These are phyloP conservation scores for Ceyx melanurus DNA, from an alignment of 2,113 vertebrate genomes.

Conservation along the genomic window DNA sequence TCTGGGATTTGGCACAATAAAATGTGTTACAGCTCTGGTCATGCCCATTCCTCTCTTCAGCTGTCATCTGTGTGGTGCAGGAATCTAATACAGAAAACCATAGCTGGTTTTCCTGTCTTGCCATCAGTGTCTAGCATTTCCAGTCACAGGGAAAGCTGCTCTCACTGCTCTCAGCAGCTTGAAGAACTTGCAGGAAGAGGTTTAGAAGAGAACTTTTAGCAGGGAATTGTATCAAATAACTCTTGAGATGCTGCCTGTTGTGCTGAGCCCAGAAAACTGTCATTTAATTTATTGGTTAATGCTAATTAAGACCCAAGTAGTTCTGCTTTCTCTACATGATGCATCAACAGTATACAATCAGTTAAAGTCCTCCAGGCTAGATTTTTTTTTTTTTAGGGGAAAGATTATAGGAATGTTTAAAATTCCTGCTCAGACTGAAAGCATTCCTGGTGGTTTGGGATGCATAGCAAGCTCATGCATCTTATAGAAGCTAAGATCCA, in stretches of 20 bases:
- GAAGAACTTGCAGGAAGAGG: conserved; percentile 9
- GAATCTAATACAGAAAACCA: background rate
- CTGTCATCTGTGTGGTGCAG: background rate
- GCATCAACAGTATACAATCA: accelerated
- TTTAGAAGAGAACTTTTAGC: conserved; percentile 2
- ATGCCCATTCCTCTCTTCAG: background rate
- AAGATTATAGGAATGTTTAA: background rate
- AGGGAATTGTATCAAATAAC: background rate
- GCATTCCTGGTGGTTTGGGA: background rate
- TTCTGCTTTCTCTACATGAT: accelerated
- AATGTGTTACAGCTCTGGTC: background rate
- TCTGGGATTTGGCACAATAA: background rate
- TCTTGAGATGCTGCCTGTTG: background rate
- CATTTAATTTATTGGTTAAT: background rate
- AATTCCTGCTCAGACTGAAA: background rate
- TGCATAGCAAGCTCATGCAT: background rate
- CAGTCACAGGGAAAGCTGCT: background rate
- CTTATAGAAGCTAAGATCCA: background rate
- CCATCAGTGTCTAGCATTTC: background rate
- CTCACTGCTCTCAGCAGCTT: background rate
- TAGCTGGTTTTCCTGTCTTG: background rate
- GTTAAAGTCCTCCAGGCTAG: background rate
- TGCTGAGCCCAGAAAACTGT: background rate
- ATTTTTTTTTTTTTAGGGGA: background rate
- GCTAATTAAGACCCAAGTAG: background rate